These are phyloP conservation scores for Microvelia longipes DNA, from an alignment of 1,140 invertebrate genomes.

Conservation along the genomic window DNA sequence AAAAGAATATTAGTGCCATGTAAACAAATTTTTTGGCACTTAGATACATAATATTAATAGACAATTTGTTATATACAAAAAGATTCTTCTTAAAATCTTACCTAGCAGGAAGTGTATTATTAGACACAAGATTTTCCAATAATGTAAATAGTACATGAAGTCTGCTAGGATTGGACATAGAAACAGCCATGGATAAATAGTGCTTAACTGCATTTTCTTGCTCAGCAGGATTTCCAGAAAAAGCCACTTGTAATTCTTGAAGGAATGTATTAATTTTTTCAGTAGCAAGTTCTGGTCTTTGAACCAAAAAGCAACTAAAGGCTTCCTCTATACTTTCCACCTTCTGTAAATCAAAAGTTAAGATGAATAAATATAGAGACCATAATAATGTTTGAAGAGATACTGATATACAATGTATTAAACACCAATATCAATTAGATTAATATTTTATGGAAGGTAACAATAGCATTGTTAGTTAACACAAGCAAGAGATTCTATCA, in stretches of 20 bases:
- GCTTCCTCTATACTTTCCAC: conserved; percentile 72
- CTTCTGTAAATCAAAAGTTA: conserved; percentile 35
- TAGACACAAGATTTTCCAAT: conserved; percentile 53
- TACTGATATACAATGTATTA: too few species aligned
- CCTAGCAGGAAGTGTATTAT: conserved; percentile 46
- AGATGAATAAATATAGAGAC: too few species aligned
- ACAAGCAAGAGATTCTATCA: too few species aligned
- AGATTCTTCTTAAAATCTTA: too few species aligned
- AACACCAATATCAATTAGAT: too few species aligned
- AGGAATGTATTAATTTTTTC: conserved; percentile 37
- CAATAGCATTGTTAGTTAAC: too few species aligned
- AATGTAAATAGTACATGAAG: conserved; percentile 54
- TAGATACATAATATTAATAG: too few species aligned
- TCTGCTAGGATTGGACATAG: conserved; percentile 49
- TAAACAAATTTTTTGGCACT: too few species aligned
- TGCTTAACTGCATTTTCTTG: conserved; percentile 52
- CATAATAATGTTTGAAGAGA: too few species aligned
- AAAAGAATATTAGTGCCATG: too few species aligned
- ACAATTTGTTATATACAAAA: too few species aligned
- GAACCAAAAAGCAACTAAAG: conserved; percentile 67
- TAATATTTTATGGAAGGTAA: too few species aligned
- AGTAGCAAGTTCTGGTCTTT: conserved; percentile 47
- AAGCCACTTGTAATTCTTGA: conserved; percentile 28
- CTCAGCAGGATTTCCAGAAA: conserved; percentile 38
- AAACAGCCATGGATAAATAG: conserved; percentile 50